Base-by-base conservation (phyloP, 2,113 vertebrate species). In the Argyrosomus japonicus region DNA sequence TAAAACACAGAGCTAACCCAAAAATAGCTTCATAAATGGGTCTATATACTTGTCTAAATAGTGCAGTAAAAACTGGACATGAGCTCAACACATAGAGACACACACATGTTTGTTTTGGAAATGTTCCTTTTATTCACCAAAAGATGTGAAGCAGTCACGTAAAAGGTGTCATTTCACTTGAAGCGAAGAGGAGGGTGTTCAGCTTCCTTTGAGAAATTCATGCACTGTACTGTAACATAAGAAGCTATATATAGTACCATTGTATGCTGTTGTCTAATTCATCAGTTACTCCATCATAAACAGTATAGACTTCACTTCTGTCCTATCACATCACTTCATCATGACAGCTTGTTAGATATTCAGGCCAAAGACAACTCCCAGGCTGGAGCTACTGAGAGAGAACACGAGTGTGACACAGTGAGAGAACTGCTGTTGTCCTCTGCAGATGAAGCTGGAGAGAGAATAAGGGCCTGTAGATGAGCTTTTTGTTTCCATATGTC, bases 321-420 rank as follows among this genome's bases (percentile, higher is more conserved):
- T 92, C 92, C 82, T 80, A 81, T 92, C 86, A 77, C 69, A 91
- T 93, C 85, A 87, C 74, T 69, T 88, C 91, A 90, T 32, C n/a
- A 23, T 93, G 91, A 88, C 86, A 84, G 84, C 65, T 79, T 79
- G 85, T 79, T 87, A 85, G 75, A 90, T 79, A 63, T 83, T 68
- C 72, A 79, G 85, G 82, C 77, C 40, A 58, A 88, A 88, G 87
- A 90, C 82, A 88, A 89, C 88, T 78, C 80, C 65, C 78, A 32
- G 54, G 80, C 72, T 57, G 47, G 50, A 77, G 81, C 57, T 36
- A 25, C 21, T 75, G 53, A 85, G 57, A 61, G 54, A 72, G 54
- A 72, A 21, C 19, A 51, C 68, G 51, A 75, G 19, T 48, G 51
- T 57, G 74, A 68, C 67, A 79, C 63, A 77, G 65, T 0, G 45